These are phyloP conservation scores for Anthopleura sola DNA, from an alignment of 64 coral and sea anemone species.

Conservation along the genomic window DNA sequence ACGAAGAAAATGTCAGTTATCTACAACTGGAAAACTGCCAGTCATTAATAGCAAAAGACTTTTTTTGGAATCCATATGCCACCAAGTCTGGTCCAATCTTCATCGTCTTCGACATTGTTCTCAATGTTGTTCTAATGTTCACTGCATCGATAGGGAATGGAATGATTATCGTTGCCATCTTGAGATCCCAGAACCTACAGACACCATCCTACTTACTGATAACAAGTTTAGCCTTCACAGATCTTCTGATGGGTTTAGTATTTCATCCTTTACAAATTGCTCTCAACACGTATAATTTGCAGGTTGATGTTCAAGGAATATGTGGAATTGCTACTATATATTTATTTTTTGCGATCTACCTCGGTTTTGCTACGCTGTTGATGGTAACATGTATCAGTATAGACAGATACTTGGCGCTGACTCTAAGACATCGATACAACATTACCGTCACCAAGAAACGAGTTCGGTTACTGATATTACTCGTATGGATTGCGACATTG, in stretches of 20 bases:
- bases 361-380: background rate
- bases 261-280: background rate
- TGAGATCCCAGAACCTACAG: background rate
- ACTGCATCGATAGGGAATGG: background rate
- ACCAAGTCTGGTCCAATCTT: too few species aligned
- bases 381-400: background rate
- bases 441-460: constrained; percentile 10
- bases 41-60: too few species aligned
- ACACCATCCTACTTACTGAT: too few species aligned
- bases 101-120: too few species aligned
- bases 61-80: too few species aligned
- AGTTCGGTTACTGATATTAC: background rate
- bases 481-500: background rate
- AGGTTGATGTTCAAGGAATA: background rate
- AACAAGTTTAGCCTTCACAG: background rate
- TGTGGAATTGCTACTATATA: background rate
- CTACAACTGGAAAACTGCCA: too few species aligned
- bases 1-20: too few species aligned
- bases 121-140: background rate
- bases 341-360: background rate
- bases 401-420: constrained; percentile 7
- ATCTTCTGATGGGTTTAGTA: background rate
- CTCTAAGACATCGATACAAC: constrained; percentile 7
- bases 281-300: background rate
- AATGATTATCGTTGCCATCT: background rate